phyloP scores from a whole-genome alignment of 2,888 invertebrate genomes.

The Nasonia oneida region DNA sequence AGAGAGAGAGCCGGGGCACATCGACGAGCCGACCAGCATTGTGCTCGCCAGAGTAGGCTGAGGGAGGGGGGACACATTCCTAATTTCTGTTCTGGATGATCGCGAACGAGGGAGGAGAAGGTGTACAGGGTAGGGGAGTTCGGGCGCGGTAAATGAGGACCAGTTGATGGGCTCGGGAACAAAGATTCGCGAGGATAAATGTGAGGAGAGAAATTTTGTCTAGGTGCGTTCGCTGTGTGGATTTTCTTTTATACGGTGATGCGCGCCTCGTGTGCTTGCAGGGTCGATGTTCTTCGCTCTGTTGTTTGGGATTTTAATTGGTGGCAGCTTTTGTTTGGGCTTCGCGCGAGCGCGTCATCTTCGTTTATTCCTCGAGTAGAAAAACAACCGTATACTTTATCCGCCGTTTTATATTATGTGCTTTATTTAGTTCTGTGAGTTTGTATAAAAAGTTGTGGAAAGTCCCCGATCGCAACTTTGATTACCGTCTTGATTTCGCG shows the following conservation, averaged over 20 bases:
- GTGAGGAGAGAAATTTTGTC: constrained; percentile 7
- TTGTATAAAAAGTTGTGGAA: neutral
- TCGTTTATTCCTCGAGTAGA: neutral
- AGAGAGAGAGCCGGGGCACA: neutral
- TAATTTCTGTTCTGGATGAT: constrained; percentile 59
- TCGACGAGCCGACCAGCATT: constrained; percentile 46
- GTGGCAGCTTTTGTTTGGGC: neutral
- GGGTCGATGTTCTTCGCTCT: neutral
- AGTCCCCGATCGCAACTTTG: neutral
- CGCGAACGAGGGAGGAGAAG: constrained; percentile 13
- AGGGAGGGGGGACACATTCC: constrained; percentile 40
- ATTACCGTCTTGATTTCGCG: too few species aligned
- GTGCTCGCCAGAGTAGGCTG: constrained; percentile 32
- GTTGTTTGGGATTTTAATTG: neutral
- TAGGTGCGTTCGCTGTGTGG: constrained; percentile 10
- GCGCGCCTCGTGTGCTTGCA: neutral
- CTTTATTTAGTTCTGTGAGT: neutral
- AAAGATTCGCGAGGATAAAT: constrained; percentile 55
- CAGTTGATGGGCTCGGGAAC: constrained; percentile 56
- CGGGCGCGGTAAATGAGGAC: constrained; percentile 43
- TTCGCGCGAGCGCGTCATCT: neutral
- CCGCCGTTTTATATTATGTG: too few species aligned
- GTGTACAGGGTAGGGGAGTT: neutral
- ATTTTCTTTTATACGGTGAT: neutral
- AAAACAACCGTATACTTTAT: neutral